These are phyloP conservation scores for Pipra filicauda DNA, from an alignment of 2,113 vertebrate species.

Conservation along the genomic window DNA sequence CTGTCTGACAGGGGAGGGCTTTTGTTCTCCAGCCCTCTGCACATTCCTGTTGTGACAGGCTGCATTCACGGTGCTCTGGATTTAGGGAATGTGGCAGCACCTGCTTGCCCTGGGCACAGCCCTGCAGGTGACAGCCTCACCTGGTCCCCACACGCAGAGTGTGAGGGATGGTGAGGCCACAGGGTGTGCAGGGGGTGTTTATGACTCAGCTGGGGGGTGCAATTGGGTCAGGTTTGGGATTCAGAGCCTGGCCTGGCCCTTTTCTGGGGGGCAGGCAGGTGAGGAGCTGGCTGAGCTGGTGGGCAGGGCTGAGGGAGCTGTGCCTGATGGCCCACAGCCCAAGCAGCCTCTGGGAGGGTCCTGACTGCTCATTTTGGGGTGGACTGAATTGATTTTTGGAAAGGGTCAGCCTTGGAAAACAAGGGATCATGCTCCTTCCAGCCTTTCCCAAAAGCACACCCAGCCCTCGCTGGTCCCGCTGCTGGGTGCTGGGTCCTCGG, in stretches of 20 bases:
- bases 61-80: accelerated
- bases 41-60: neutral
- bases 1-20: neutral
- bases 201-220: too few relatives aligned
- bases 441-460: accelerated
- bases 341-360: neutral
- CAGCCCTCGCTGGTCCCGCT: neutral
- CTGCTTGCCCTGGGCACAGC: neutral
- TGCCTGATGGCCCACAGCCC: neutral
- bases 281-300: neutral
- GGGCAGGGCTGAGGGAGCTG: neutral
- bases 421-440: accelerated
- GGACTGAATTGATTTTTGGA: neutral
- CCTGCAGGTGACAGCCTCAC: neutral
- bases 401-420: neutral
- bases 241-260: neutral
- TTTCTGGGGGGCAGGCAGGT: accelerated
- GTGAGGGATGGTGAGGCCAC: neutral
- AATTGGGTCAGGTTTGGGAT: neutral
- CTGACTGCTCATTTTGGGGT: neutral
- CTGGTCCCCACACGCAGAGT: neutral
- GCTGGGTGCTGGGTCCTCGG: neutral
- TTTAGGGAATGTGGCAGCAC: neutral
- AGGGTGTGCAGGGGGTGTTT: neutral
- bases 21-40: neutral